Conservation (phyloP, 1,140 invertebrate genomes). For the Trichonephila clavata region DNA sequence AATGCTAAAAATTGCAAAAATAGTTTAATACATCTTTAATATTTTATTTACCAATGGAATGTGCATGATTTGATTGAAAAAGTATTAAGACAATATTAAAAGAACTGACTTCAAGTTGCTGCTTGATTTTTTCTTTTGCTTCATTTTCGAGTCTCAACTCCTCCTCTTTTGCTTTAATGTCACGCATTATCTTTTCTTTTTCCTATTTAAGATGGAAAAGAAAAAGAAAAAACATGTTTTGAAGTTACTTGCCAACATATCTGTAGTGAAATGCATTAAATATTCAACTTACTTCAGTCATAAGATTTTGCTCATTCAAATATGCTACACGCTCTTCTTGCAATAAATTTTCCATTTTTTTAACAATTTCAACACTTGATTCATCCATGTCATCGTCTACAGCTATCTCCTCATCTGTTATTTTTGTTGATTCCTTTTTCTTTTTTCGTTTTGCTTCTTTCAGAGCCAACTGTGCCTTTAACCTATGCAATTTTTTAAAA, state of each 20-base stretch:
- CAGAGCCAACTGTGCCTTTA: conserved; percentile 81
- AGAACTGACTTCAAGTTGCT: conserved; percentile 82
- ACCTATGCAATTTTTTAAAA: conserved; percentile 77
- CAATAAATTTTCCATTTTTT: conserved; percentile 82
- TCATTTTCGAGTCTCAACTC: conserved; percentile 83
- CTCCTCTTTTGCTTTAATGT: conserved; percentile 84
- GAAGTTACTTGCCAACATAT: conserved; percentile 33
- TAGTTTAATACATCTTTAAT: too few relatives aligned
- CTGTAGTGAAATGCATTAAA: background rate
- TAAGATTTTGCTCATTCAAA: conserved; percentile 82
- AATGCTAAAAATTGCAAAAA: too few relatives aligned
- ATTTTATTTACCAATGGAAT: too few relatives aligned
- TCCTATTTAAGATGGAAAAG: conserved; percentile 79
- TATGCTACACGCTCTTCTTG: conserved; percentile 84
- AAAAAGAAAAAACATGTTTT: background rate
- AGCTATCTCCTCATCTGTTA: conserved; percentile 74
- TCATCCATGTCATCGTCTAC: conserved; percentile 79
- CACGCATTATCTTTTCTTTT: conserved; percentile 84
- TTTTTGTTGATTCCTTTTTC: conserved; percentile 79
- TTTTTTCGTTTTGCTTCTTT: conserved; percentile 80
- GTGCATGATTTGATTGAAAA: too few relatives aligned
- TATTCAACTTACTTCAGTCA: conserved; percentile 81
- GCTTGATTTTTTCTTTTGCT: conserved; percentile 83
- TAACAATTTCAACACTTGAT: conserved; percentile 81
- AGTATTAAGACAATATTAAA: background rate